These are phyloP conservation scores for Eumeta japonica DNA, from an alignment of 1,140 invertebrate species.

Conservation along the genomic window DNA sequence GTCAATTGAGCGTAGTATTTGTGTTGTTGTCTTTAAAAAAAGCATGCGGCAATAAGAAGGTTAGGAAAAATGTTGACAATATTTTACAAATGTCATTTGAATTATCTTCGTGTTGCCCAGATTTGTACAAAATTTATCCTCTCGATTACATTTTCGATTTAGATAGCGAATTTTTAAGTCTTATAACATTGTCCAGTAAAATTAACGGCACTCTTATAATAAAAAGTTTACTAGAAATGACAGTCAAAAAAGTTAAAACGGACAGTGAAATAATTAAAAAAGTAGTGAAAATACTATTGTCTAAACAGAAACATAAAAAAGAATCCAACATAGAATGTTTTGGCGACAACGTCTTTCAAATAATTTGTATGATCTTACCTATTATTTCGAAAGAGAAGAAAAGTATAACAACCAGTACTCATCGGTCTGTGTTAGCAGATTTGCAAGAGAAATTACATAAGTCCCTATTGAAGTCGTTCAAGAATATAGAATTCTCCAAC, in stretches of 20 bases:
- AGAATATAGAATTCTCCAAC: slow-evolving; percentile 35
- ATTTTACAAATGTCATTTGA: slow-evolving; percentile 33
- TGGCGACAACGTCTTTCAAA: slow-evolving; percentile 35
- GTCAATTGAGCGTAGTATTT: slow-evolving; percentile 35
- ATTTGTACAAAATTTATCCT: slow-evolving; percentile 40
- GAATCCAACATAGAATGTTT: slow-evolving; percentile 29
- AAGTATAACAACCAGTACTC: slow-evolving; percentile 32
- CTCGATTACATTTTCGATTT: slow-evolving; percentile 32
- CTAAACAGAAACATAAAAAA: slow-evolving; percentile 23
- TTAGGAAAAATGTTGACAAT: slow-evolving; percentile 22
- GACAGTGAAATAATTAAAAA: slow-evolving; percentile 33
- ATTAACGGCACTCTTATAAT: slow-evolving; percentile 29
- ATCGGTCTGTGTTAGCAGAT: slow-evolving; percentile 40
- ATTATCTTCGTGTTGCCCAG: slow-evolving; percentile 33
- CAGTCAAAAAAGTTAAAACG: slow-evolving; percentile 41
- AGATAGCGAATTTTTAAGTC: slow-evolving; percentile 22
- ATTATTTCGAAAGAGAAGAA: slow-evolving; percentile 42
- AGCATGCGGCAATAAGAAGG: slow-evolving; percentile 32
- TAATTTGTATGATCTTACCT: slow-evolving; percentile 37
- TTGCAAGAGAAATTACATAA: slow-evolving; percentile 45
- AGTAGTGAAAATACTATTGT: slow-evolving; percentile 33
- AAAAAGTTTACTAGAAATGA: slow-evolving; percentile 31
- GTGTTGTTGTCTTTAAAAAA: slow-evolving; percentile 34
- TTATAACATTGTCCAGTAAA: slow-evolving; percentile 35
- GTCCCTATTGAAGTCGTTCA: slow-evolving; percentile 33